Conservation (phyloP, 2,888 invertebrate species). For the Scrobipalpa costella region DNA sequence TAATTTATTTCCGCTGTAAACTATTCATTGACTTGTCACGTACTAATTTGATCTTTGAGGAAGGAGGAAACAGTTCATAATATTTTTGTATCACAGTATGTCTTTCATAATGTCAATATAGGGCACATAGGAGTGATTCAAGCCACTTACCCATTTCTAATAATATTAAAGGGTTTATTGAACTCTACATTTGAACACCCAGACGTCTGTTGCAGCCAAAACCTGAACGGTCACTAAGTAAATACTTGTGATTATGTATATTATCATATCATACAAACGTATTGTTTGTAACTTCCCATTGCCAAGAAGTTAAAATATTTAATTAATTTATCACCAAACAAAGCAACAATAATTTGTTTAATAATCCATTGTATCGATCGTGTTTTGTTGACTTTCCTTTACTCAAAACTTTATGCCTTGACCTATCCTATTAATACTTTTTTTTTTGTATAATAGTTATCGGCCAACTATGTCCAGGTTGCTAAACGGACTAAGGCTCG, state of each 20-base stretch:
- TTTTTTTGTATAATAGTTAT: no score
- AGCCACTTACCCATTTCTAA: neutral
- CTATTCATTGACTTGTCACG: no score
- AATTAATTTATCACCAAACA: neutral
- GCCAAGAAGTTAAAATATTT: conserved; percentile 2
- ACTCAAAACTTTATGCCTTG: no score
- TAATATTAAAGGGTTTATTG: neutral
- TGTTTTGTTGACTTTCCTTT: neutral
- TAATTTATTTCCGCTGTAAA: no score
- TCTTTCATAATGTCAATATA: no score
- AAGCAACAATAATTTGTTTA: neutral
- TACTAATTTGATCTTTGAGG: no score
- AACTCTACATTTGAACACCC: neutral
- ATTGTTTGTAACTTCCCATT: neutral
- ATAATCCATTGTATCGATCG: neutral
- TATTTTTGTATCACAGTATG: no score
- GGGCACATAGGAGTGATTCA: no score
- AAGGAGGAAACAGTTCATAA: no score
- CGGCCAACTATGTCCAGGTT: no score
- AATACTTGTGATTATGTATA: neutral
- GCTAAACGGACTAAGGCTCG: no score
- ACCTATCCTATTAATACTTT: no score
- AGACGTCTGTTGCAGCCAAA: neutral
- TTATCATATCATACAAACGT: neutral
- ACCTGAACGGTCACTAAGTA: neutral